Conservation (phyloP, 1,140 invertebrate species). For the Medauroidea extradentata region DNA sequence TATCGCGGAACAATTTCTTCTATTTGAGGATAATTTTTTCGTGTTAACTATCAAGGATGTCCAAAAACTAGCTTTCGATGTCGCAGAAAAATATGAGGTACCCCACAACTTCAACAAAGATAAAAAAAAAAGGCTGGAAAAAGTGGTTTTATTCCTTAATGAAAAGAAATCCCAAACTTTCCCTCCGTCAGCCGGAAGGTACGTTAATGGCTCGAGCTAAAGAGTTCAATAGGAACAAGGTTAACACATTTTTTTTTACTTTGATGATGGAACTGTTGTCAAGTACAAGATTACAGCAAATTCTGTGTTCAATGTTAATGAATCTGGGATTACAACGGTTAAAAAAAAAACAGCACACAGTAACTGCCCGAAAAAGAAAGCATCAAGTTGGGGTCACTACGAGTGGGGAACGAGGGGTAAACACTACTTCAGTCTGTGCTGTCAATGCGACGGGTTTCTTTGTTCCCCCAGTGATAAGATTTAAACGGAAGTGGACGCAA, state of each 20-base stretch:
- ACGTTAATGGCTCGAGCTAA: too few species aligned
- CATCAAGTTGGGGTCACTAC: conserved; percentile 39
- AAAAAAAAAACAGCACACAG: conserved; percentile 19
- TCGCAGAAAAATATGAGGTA: neutral
- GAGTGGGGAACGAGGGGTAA: conserved; percentile 41
- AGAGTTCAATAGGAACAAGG: conserved; percentile 36
- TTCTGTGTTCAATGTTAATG: conserved; percentile 28
- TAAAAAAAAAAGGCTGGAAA: neutral
- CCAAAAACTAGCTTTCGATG: neutral
- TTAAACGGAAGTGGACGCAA: conserved; percentile 8
- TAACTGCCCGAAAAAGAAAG: conserved; percentile 33
- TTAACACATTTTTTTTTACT: conserved; percentile 27
- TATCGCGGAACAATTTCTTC: too few species aligned
- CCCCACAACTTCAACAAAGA: neutral
- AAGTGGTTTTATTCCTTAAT: conserved; percentile 27
- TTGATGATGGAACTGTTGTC: conserved; percentile 16
- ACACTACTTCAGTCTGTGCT: conserved; percentile 36
- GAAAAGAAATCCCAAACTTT: too few species aligned
- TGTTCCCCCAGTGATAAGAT: conserved; percentile 34
- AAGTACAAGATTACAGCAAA: conserved; percentile 21
- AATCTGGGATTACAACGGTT: conserved; percentile 11
- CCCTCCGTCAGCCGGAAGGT: too few species aligned
- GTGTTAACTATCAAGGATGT: neutral
- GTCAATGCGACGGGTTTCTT: conserved; percentile 14
- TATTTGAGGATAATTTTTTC: neutral